Evolutionary conservation across 2,888 invertebrate genomes (phyloP), one percentile per base, ranked within the genome.

Genomic region (Pollenia griseotomentosa): DNA sequence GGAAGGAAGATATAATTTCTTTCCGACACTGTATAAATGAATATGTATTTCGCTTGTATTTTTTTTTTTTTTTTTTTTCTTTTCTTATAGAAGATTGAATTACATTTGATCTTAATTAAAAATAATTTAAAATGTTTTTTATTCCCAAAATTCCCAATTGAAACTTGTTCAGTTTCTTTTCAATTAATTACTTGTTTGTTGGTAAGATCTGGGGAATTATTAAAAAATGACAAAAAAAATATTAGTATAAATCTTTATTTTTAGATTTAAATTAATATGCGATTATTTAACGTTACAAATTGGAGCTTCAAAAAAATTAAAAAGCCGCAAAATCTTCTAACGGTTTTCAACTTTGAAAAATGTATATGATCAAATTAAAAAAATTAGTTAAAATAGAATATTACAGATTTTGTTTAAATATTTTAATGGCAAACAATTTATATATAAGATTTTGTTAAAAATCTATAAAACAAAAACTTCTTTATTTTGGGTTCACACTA

Each of bases 101-200:
- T 53, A 53, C 53, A 53, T 53, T 53, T 53, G 53, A n/a, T 53
- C 53, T 53, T 53, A 4, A 53, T 16, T 19, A 53, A 53, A 53
- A 53, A 16, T n/a, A 53, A 53, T 16, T 9, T 16, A 19, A 9
- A n/a, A 16, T 16, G 19, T 16, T 53, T 16, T 16, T 53, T 53
- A 14, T n/a, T 16, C 4, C 8, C 2, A 16, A 53, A 59, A 59
- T 8, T 59, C 33, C 14, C 33, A 59, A 59, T 59, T 59, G 14
- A 40, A 59, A 33, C 59, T 33, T 59, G 59, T 59, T 59, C 33
- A 12, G 33, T 14, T 59, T 14, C 2, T 59, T 59, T 55, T 55
- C 23, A 23, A 23, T 9, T 12, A 57, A 23, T 19, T 23, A 57
- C 23, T 23, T 55, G 19, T 55, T 55, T 55, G 10, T 55, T 10